phyloP scores from a whole-genome alignment of 2,888 invertebrate species.

The Sinodicranocentrus sp. region DNA sequence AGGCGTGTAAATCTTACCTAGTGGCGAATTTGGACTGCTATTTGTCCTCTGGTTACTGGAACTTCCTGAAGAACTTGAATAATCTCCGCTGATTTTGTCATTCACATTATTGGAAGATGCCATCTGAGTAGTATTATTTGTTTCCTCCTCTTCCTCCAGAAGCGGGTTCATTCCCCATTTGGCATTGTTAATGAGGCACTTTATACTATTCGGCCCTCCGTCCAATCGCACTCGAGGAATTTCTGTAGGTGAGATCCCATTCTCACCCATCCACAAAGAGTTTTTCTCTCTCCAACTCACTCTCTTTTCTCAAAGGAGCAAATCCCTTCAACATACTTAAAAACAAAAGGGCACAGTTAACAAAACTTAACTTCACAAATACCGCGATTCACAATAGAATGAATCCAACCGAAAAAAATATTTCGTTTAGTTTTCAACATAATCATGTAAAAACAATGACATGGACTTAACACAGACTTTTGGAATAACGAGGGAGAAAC shows the following conservation, averaged over 20 bases:
- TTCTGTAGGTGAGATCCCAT: slow-evolving; percentile 74
- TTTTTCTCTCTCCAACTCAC: too few relatives aligned
- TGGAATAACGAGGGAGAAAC: too few relatives aligned
- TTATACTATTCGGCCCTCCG: slow-evolving; percentile 76
- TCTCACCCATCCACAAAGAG: slow-evolving; percentile 67
- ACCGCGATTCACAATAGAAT: too few relatives aligned
- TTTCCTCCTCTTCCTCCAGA: slow-evolving; percentile 75
- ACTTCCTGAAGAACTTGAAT: slow-evolving; percentile 62
- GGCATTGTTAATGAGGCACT: slow-evolving; percentile 76
- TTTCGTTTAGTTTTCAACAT: too few relatives aligned
- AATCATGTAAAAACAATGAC: too few relatives aligned
- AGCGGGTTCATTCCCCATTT: slow-evolving; percentile 77
- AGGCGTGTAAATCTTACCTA: slow-evolving; percentile 63
- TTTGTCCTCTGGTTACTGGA: slow-evolving; percentile 71
- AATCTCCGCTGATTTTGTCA: slow-evolving; percentile 66
- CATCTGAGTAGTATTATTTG: slow-evolving; percentile 26
- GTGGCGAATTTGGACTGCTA: slow-evolving; percentile 71
- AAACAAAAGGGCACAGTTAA: background rate
- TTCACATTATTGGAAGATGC: slow-evolving; percentile 34
- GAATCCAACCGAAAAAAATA: too few relatives aligned
- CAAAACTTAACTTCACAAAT: background rate
- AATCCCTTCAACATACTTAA: too few relatives aligned
- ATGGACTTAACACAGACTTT: too few relatives aligned
- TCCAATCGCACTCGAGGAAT: slow-evolving; percentile 75
- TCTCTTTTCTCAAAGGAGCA: too few relatives aligned